phyloP scores from a whole-genome alignment of 92 coral and sea anemone genomes.

The Phenganax marumi region DNA sequence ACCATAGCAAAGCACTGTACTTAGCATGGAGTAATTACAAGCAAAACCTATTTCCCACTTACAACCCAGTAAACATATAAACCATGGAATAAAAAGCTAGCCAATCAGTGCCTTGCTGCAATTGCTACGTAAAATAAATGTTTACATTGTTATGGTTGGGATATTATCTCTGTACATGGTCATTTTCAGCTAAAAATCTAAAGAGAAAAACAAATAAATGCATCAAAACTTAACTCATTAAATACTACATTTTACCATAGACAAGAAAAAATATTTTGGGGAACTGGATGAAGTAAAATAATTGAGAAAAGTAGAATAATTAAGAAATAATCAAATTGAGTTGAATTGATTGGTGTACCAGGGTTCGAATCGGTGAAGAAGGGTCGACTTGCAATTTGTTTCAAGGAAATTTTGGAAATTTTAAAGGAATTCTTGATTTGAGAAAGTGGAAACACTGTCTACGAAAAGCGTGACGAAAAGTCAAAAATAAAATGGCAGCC shows the following conservation, averaged over 20 bases:
- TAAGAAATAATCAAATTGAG: background rate
- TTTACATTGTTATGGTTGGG: background rate
- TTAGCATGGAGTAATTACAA: too few species aligned
- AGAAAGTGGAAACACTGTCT: too few species aligned
- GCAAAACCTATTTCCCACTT: background rate
- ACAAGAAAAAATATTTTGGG: too few species aligned
- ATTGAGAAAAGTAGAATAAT: background rate
- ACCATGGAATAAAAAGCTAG: background rate
- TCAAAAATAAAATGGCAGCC: too few species aligned
- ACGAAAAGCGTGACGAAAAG: too few species aligned
- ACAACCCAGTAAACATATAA: background rate
- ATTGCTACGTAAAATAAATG: background rate
- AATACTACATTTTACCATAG: too few species aligned
- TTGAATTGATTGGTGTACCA: background rate
- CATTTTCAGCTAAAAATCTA: slow-evolving; percentile 10
- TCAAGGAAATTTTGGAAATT: too few species aligned
- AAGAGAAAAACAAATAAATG: background rate
- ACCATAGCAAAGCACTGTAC: background rate
- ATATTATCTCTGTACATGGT: slow-evolving; percentile 9
- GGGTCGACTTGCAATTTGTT: too few species aligned
- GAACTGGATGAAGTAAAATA: too few species aligned
- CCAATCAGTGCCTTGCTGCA: background rate
- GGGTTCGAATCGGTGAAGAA: too few species aligned
- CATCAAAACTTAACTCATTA: too few species aligned
- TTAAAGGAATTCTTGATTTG: too few species aligned